Conservation (phyloP, 2,797 vertebrate genomes). For the Peromyscus eremicus region DNA sequence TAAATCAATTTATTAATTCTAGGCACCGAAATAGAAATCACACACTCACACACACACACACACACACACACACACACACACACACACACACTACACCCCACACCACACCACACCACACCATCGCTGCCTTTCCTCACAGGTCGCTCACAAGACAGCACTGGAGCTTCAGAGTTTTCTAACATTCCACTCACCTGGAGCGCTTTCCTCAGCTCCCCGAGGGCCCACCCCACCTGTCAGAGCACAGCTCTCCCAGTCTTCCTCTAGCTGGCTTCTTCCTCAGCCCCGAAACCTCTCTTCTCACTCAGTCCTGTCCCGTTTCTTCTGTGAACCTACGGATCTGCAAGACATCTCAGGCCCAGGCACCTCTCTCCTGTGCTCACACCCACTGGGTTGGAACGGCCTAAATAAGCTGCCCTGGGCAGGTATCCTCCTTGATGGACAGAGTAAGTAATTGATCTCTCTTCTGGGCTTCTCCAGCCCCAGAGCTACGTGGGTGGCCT, state of each 20-base stretch:
- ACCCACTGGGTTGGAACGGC: not conserved
- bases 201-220: not conserved
- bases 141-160: not conserved
- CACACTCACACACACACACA: not conserved
- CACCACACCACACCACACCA: not conserved
- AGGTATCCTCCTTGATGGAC: not conserved
- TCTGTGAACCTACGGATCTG: not conserved
- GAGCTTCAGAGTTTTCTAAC: not conserved
- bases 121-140: not conserved
- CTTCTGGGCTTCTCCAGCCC: not conserved
- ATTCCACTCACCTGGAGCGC: not conserved
- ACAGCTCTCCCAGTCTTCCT: not conserved
- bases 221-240: not conserved
- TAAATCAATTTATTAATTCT: not conserved
- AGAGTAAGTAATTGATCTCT: not conserved
- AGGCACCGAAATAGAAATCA: slow-evolving; percentile 40
- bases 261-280: not conserved
- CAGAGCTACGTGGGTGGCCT: slow-evolving; percentile 47
- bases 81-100: too few relatives aligned
- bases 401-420: not conserved
- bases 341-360: not conserved
- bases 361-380: not conserved
- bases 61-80: not conserved
- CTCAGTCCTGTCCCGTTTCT: not conserved
- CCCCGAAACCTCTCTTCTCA: not conserved